These are phyloP conservation scores for Todus mexicanus DNA, from an alignment of 2,797 vertebrate genomes.

Conservation along the genomic window DNA sequence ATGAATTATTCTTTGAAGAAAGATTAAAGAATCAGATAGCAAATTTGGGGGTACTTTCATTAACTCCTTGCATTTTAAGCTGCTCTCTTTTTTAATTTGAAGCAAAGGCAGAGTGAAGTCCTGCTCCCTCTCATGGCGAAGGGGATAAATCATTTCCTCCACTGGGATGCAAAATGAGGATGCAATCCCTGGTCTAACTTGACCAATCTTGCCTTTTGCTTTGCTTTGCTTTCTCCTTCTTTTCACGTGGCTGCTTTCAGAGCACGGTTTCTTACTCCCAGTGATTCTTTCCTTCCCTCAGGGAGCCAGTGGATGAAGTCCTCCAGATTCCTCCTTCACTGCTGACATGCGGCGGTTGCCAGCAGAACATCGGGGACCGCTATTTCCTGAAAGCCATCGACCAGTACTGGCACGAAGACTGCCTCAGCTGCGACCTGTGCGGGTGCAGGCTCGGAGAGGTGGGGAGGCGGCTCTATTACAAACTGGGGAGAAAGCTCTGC, in stretches of 20 bases:
- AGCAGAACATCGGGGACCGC: constrained; percentile 97
- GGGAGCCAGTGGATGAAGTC: constrained; percentile 96
- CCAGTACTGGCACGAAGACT: constrained; percentile 99
- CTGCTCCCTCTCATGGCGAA: background rate
- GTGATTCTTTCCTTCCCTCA: background rate
- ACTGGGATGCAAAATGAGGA: background rate
- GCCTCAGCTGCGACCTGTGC: constrained; percentile 97
- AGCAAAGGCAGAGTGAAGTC: background rate
- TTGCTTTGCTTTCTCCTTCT: background rate
- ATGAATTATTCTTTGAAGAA: background rate
- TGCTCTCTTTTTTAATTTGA: background rate
- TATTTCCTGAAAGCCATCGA: constrained; percentile 99
- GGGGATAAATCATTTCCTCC: background rate
- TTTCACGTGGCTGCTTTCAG: rapidly evolving
- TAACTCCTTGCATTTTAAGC: background rate
- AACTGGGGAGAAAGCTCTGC: constrained; percentile 95
- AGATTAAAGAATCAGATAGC: background rate
- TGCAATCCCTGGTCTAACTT: background rate
- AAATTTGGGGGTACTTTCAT: background rate
- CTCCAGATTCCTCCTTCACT: constrained; percentile 97
- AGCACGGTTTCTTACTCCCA: rapidly evolving
- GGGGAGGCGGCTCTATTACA: constrained; percentile 94
- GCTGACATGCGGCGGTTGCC: constrained; percentile 95
- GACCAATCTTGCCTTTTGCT: rapidly evolving
- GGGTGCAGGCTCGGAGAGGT: constrained; percentile 96